Conservation (phyloP, 2,888 invertebrate genomes). For the Pollenia amentaria region DNA sequence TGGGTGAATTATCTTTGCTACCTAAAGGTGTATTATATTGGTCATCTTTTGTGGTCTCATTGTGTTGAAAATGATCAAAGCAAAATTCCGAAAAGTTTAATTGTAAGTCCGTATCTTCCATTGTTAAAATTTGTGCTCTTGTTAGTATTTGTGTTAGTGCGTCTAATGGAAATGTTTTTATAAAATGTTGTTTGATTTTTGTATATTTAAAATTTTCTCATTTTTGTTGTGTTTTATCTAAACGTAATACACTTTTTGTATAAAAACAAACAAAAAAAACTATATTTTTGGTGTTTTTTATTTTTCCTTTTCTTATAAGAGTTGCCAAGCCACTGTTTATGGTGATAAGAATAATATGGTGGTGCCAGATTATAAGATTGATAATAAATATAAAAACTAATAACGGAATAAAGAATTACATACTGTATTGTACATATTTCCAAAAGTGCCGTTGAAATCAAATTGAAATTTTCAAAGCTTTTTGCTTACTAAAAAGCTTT, state of each 20-base stretch:
- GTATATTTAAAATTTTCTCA: not conserved
- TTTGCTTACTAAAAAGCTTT: no score
- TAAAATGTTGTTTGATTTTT: not conserved
- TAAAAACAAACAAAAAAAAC: conserved; percentile 15
- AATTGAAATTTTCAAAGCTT: no score
- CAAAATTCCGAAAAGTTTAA: conserved; percentile 62
- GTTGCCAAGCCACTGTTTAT: not conserved
- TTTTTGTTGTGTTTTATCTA: not conserved
- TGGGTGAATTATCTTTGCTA: conserved; percentile 63
- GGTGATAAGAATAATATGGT: not conserved
- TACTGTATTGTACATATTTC: no score
- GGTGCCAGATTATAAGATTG: not conserved
- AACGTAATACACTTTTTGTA: conserved; percentile 1
- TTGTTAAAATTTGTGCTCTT: conserved; percentile 19
- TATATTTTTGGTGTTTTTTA: not conserved
- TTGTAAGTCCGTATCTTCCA: conserved; percentile 64
- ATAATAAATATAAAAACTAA: not conserved
- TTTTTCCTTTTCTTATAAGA: not conserved
- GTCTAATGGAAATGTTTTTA: conserved; percentile 13
- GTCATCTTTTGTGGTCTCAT: conserved; percentile 57
- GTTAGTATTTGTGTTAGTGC: conserved; percentile 5
- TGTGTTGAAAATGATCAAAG: conserved; percentile 69
- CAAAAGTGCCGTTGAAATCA: no score
- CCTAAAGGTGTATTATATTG: conserved; percentile 66
- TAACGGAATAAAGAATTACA: no score